A percentile compares a stretch with the other conserved stretches of the same genome.
phyloP scores from a whole-genome alignment of 2,797 vertebrate genomes.

The Mycteria americana region DNA sequence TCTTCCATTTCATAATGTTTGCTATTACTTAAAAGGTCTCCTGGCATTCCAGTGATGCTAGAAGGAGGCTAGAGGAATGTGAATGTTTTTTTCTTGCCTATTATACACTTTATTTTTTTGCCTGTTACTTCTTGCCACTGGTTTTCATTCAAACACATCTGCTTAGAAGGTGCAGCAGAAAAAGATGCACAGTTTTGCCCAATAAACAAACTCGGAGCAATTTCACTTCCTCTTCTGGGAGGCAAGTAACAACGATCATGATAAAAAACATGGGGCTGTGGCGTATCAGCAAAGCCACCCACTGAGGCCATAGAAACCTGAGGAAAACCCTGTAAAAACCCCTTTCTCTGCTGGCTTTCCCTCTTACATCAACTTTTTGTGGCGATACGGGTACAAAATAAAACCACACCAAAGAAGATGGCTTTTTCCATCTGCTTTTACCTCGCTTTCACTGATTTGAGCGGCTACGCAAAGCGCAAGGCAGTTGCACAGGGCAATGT shows the following conservation, averaged over 20 bases:
- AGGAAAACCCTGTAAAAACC: not conserved
- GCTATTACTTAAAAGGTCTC: constrained; percentile 6
- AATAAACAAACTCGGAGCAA: not conserved
- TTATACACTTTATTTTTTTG: not conserved
- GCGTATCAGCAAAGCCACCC: not conserved
- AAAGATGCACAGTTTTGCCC: not conserved
- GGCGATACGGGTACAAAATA: not conserved
- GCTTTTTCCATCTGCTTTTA: not conserved
- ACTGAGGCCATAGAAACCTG: not conserved
- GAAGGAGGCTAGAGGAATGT: not conserved
- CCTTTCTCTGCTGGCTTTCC: not conserved
- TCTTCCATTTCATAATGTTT: constrained; percentile 29
- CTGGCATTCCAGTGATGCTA: not conserved
- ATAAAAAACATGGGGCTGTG: not conserved
- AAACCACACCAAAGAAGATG: not conserved
- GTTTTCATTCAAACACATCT: not conserved
- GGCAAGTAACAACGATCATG: not conserved
- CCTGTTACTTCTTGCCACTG: not conserved
- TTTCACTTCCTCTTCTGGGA: not conserved
- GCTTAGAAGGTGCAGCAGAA: not conserved
- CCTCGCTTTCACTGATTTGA: not conserved
- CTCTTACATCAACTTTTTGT: not conserved
- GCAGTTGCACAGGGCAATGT: not conserved
- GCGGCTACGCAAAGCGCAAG: not conserved
- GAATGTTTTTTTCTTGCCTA: not conserved